Evolutionary conservation across 2,888 invertebrate genomes (phyloP).

Genomic region (Conus canariensis): DNA sequence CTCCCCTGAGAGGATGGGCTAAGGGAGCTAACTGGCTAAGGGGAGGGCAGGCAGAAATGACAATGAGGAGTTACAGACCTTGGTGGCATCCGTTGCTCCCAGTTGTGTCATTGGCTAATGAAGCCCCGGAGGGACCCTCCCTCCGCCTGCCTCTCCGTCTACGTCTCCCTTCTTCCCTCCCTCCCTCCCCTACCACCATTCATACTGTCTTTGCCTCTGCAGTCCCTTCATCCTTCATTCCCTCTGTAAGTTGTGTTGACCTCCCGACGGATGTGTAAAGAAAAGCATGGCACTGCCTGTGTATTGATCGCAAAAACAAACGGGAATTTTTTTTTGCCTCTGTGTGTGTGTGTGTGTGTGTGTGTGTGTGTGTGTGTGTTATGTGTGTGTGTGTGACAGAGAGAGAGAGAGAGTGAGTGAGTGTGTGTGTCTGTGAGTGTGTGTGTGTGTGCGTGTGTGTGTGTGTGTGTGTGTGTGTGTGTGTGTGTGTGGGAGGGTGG

Average conservation of each 20-base stretch:
- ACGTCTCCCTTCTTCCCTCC: not conserved
- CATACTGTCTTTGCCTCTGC: not conserved
- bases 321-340: not conserved
- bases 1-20: not conserved
- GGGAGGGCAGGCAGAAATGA: not conserved
- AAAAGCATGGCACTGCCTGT: no score
- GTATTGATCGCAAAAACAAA: no score
- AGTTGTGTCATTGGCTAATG: not conserved
- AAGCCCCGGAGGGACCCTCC: not conserved
- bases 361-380: not conserved
- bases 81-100: not conserved
- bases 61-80: constrained; percentile 16
- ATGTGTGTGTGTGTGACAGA: no score
- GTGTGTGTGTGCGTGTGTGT: no score
- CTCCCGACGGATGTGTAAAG: no score
- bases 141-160: not conserved
- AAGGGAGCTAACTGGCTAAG: constrained; percentile 2
- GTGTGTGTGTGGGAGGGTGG: no score
- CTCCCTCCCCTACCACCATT: not conserved
- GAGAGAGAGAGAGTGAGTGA: no score
- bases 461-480: no score
- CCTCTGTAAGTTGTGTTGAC: not conserved
- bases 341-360: not conserved
- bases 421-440: no score
- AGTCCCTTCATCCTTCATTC: no score